phyloP scores from a whole-genome alignment of 2,797 vertebrate genomes.

The Anabacerthia variegaticeps region DNA sequence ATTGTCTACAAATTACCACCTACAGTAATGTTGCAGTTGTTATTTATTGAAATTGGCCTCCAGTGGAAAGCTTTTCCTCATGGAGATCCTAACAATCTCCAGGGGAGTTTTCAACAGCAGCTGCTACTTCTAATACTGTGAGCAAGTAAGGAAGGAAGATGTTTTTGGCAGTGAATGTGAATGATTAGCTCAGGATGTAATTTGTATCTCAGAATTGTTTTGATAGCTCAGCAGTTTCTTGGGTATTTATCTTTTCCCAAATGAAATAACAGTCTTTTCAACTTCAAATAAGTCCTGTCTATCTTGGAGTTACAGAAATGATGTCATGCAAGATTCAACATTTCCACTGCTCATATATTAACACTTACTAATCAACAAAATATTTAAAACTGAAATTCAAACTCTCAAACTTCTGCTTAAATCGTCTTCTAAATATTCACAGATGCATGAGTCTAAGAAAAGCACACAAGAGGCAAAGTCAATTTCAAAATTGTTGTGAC shows the following conservation, averaged over 20 bases:
- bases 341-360: slow-evolving; percentile 9
- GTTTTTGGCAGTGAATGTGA: slow-evolving; percentile 50
- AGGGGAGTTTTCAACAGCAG: slow-evolving; percentile 65
- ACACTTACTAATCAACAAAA: slow-evolving; percentile 43
- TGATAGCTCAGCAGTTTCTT: slow-evolving; percentile 63
- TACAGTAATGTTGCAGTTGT: not conserved
- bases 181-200: slow-evolving; percentile 69
- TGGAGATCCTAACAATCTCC: slow-evolving; percentile 45
- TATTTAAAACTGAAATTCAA: slow-evolving; percentile 15
- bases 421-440: slow-evolving; percentile 8
- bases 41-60: not conserved
- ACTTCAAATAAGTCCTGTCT: slow-evolving; percentile 55
- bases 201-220: slow-evolving; percentile 69
- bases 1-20: not conserved
- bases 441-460: slow-evolving; percentile 23
- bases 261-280: slow-evolving; percentile 62
- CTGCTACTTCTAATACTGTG: slow-evolving; percentile 54
- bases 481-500: not conserved
- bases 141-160: slow-evolving; percentile 57
- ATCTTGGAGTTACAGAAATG: slow-evolving; percentile 49
- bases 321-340: slow-evolving; percentile 31
- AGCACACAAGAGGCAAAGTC: not conserved
- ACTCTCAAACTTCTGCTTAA: slow-evolving; percentile 23
- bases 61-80: not conserved
- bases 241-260: slow-evolving; percentile 55